Evolutionary conservation across 2,797 vertebrate genomes (phyloP).

Genomic region (Toxotes lorentzi): DNA sequence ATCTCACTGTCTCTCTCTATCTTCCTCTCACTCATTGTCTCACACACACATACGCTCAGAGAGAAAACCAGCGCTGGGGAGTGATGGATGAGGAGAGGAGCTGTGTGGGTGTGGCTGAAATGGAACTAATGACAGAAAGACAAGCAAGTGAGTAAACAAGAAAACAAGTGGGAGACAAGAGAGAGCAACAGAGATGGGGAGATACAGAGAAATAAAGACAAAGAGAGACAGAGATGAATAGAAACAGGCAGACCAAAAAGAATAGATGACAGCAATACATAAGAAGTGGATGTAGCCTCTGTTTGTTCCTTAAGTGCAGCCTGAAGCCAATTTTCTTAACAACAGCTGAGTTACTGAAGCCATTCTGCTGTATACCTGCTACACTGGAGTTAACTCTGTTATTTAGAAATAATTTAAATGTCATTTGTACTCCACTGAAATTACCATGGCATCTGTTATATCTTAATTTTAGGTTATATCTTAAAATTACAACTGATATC

Average conservation of each 20-base stretch:
- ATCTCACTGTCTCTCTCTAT: constrained; percentile 50
- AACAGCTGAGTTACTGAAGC: constrained; percentile 42
- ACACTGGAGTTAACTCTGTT: constrained; percentile 5
- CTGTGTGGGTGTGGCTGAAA: constrained; percentile 74
- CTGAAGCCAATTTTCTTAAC: constrained; percentile 44
- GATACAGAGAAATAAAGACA: constrained; percentile 51
- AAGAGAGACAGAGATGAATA: constrained; percentile 47
- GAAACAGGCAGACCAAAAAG: constrained; percentile 41
- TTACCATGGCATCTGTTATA: not conserved
- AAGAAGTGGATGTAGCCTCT: constrained; percentile 39
- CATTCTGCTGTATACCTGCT: constrained; percentile 9
- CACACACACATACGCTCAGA: not conserved
- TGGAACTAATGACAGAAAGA: constrained; percentile 74
- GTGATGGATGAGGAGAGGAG: constrained; percentile 71
- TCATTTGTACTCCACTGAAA: constrained; percentile 2
- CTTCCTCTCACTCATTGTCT: constrained; percentile 47
- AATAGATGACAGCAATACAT: constrained; percentile 47
- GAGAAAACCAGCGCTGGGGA: constrained; percentile 21
- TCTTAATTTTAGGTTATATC: not conserved
- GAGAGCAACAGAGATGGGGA: constrained; percentile 50
- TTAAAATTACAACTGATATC: not conserved
- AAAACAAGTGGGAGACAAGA: constrained; percentile 67
- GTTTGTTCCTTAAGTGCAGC: constrained; percentile 50
- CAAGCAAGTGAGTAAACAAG: constrained; percentile 62
- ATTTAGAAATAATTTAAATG: constrained; percentile 23